Evolutionary conservation across 2,888 invertebrate species (phyloP).

Genomic region (Agonum fuliginosum): DNA sequence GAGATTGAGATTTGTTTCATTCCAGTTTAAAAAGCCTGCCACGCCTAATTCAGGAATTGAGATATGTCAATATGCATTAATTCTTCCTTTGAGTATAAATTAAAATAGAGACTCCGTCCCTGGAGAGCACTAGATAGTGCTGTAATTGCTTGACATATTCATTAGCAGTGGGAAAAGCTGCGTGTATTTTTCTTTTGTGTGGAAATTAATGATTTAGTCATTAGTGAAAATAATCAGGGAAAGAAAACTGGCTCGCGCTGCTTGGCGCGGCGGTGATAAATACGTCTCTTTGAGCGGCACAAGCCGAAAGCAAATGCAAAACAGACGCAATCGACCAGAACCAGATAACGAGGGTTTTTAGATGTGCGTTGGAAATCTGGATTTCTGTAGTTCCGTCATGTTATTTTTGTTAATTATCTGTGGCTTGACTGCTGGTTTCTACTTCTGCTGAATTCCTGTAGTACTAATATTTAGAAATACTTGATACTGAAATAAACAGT

Average conservation of each 20-base stretch:
- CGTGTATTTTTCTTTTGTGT: conserved; percentile 1
- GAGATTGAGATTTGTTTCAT: too few relatives aligned
- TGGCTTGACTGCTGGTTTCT: too few relatives aligned
- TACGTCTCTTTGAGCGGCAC: conserved; percentile 1
- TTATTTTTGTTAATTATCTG: conserved; percentile 32
- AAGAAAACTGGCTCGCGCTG: conserved; percentile 1
- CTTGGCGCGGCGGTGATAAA: conserved; percentile 30
- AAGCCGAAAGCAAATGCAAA: conserved; percentile 3
- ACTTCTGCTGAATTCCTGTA: not conserved
- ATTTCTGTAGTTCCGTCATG: conserved; percentile 28
- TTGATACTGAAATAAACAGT: too few relatives aligned
- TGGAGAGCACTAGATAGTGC: not conserved
- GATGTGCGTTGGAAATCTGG: conserved; percentile 33
- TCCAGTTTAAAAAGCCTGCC: too few relatives aligned
- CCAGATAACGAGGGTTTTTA: conserved; percentile 30
- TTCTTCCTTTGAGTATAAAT: too few relatives aligned
- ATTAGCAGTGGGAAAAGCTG: conserved; percentile 6
- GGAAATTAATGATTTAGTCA: conserved; percentile 37
- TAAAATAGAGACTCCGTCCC: too few relatives aligned
- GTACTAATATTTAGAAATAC: too few relatives aligned
- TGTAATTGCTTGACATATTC: conserved; percentile 28
- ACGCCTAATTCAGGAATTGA: too few relatives aligned
- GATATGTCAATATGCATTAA: too few relatives aligned
- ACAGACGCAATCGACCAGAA: conserved; percentile 4
- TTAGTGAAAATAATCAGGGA: conserved; percentile 41